Base-by-base conservation (phyloP, 2,888 invertebrate genomes). In the Muscina levida region DNA sequence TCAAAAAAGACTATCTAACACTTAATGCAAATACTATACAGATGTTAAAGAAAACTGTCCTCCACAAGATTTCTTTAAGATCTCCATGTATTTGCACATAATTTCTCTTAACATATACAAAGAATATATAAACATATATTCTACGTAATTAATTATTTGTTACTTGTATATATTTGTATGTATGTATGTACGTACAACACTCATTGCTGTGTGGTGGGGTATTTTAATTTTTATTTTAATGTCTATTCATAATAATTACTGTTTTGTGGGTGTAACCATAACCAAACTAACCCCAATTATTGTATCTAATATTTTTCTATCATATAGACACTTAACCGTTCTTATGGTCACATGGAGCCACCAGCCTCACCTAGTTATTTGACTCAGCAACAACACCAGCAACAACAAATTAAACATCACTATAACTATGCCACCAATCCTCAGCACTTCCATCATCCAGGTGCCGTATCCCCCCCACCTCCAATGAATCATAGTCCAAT, bases 391-490 rank as follows among this genome's bases (percentile, higher is more conserved):
- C 87, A 86, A 59, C 85, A 85, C 70, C 77, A 73, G 13, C 80
- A 83, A 46, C 83, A 82, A 31, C 83, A 84, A 57, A 46, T 48
- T 10, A 88, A 87, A 84, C 87, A 88, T 83, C 86, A 87, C 68
- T 88, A 88, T 77, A 87, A 85, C 76, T 87, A 87, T 82, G 84
- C 85, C 74, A 87, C 86, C 66, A 86, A 86, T 83, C 88, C 87
- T 37, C 90, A 90, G 84, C 89, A 90, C 83, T 89, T 89, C 79
- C 89, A 90, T 83, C 89, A 88, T 83, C 90, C 89, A 53, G 87
- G 87, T 70, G 90, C 90, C n/a, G 89, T 89, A n/a, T 89, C 90
- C 65, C 89, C 90, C 65, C 89, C 90, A 65, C 86, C 88, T 37
- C 87, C 86, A 1, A 81, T 82, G 62, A 82, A 85, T 22, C 86